Evolutionary conservation across 2,113 vertebrate species (phyloP).

Genomic region (Girardinichthys multiradiatus): DNA sequence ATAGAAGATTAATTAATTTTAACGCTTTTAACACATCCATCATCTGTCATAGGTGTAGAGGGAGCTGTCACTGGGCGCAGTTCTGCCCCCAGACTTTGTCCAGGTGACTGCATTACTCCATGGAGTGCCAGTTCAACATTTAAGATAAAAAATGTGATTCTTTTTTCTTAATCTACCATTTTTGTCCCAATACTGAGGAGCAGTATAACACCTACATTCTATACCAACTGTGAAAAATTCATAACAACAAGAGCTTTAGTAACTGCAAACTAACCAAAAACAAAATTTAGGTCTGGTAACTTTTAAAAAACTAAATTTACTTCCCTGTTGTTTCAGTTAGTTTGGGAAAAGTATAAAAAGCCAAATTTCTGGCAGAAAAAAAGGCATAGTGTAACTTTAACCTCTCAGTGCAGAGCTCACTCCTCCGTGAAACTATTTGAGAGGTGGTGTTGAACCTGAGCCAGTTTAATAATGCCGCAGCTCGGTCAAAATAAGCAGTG

Average conservation of each 20-base stretch:
- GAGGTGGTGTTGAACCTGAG: conserved; percentile 52
- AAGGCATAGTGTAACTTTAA: conserved; percentile 33
- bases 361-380: conserved; percentile 41
- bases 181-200: background rate
- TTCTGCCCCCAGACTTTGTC: background rate
- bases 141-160: too few relatives aligned
- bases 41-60: background rate
- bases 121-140: background rate
- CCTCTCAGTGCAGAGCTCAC: conserved; percentile 50
- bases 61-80: background rate
- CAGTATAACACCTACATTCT: background rate
- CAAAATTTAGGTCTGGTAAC: background rate
- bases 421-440: conserved; percentile 48
- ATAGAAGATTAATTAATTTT: background rate
- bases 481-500: conserved; percentile 20
- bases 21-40: background rate
- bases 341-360: conserved; percentile 37
- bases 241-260: background rate
- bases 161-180: background rate
- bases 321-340: conserved; percentile 38
- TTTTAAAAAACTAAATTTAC: background rate
- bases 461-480: conserved; percentile 54
- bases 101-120: background rate
- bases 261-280: background rate
- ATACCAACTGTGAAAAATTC: background rate